Percentiles rank a stretch among this genome's conserved stretches.
Conservation (phyloP, 2,888 invertebrate species). For the Amblyteles armatorius region DNA sequence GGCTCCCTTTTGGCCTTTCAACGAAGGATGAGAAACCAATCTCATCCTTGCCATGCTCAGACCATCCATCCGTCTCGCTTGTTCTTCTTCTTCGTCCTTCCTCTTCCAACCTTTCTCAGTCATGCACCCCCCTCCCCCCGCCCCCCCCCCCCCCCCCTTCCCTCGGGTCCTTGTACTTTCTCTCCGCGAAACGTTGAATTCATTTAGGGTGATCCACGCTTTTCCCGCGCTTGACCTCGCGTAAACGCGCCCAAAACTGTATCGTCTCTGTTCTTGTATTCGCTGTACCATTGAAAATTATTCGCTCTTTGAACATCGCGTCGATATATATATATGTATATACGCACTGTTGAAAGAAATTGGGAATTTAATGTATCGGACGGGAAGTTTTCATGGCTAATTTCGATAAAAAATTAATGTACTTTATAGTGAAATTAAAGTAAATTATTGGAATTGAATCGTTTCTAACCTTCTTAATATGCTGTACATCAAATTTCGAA, state of each 20-base stretch:
- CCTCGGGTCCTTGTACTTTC: constrained; percentile 2
- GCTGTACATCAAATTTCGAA: too few relatives aligned
- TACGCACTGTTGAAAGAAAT: too few relatives aligned
- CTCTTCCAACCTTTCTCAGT: not conserved
- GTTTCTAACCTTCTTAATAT: too few relatives aligned
- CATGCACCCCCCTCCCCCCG: constrained; percentile 1
- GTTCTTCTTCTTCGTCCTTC: constrained; percentile 43
- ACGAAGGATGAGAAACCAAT: constrained; percentile 68
- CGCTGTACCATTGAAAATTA: constrained; percentile 18
- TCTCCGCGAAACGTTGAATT: constrained; percentile 16
- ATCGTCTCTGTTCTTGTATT: constrained; percentile 1
- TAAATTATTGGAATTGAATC: too few relatives aligned
- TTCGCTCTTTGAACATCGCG: constrained; percentile 25
- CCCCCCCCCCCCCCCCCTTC: not conserved
- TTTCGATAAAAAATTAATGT: too few relatives aligned
- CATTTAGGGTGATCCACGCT: constrained; percentile 38
- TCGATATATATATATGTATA: constrained; percentile 14
- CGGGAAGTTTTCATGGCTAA: too few relatives aligned
- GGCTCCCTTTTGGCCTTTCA: constrained; percentile 75
- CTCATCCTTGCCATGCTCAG: constrained; percentile 64
- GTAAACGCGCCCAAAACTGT: not conserved
- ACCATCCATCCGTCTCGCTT: constrained; percentile 47
- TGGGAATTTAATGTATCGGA: too few relatives aligned
- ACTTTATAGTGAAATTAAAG: too few relatives aligned
- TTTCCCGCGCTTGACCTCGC: constrained; percentile 49